Evolutionary conservation across 2,888 invertebrate species (phyloP), one percentile per base, ranked within the genome.

Genomic region (Chrysodeixis includens): DNA sequence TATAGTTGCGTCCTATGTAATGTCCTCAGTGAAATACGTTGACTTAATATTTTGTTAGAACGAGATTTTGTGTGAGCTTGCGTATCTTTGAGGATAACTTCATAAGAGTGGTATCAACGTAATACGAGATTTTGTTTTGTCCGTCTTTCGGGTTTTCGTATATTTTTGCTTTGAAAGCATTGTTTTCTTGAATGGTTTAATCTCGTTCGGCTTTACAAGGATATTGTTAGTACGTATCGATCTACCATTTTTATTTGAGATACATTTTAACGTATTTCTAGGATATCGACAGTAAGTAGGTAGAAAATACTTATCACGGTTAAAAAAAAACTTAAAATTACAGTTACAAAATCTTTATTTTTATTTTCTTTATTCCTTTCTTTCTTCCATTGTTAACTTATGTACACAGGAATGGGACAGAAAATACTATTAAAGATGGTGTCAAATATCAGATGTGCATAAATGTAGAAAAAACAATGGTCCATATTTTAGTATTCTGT

Each of bases 1-100:
- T 67, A 67, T 62, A 70, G 30, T 54, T 55, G 63, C 65, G 22
- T 70, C 58, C 30, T 74, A 52, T 66, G 54, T 74, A 64, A 68
- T 69, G 74, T 58, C 51, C 66, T 64, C n/a, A 56, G 44, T 16
- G 22, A 49, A 53, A 71, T 67, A 66, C 66, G 62, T 69, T 35
- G 46, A 56, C 62, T 59, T 51, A 65, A 77, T 67, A 77, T 72
- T 68, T 60, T 66, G 58, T 20, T 56, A 56, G 16, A 63, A 40
- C 49, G 59, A 63, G 63, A 57, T 69, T 54, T 76, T 76, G 22
- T 62, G 62, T 66, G 58, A 66, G 55, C 40, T 51, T 49, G 49
- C 26, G 26, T 44, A 68, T 62, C 32, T 74, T 74, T 20, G 51
- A 51, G 35, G 59, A 53, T 65, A 66, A 32, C 49, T 64, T 40